These are phyloP conservation scores for Myripristis murdjan DNA, from an alignment of 2,797 vertebrate genomes.

Conservation along the genomic window DNA sequence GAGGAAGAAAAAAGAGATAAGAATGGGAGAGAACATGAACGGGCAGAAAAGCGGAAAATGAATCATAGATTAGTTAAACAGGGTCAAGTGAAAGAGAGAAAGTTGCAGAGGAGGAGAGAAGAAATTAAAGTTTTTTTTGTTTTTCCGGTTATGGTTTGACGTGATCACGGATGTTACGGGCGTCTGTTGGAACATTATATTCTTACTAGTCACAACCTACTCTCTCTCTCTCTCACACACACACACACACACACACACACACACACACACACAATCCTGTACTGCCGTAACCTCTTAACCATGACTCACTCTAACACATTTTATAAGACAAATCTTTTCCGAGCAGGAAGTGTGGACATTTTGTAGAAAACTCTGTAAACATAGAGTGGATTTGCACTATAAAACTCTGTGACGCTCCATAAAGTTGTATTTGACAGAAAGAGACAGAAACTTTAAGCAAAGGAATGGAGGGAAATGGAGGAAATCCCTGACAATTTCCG, in stretches of 20 bases:
- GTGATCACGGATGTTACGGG: conserved; percentile 5
- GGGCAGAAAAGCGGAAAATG: conserved; percentile 30
- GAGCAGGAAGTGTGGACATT: not conserved
- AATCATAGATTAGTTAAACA: conserved; percentile 52
- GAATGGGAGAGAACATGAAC: conserved; percentile 14
- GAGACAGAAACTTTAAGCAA: not conserved
- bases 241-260: not conserved
- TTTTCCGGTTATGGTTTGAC: conserved; percentile 13
- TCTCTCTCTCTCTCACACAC: no score
- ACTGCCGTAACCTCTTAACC: not conserved
- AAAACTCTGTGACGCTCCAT: not conserved
- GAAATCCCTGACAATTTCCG: not conserved
- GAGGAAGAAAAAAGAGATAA: conserved; percentile 51
- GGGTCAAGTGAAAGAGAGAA: conserved; percentile 49
- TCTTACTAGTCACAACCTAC: conserved; percentile 6
- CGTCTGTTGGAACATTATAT: conserved; percentile 32
- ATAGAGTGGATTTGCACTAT: not conserved
- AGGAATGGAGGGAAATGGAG: not conserved
- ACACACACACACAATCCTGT: not conserved
- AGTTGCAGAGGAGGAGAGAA: conserved; percentile 19
- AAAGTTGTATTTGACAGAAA: not conserved
- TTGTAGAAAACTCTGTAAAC: not conserved
- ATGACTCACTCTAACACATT: conserved; percentile 1
- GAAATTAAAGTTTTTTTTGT: conserved; percentile 40
- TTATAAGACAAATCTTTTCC: not conserved